Evolutionary conservation across 92 coral and sea anemone genomes (phyloP).

Genomic region (Palythoa grandis): DNA sequence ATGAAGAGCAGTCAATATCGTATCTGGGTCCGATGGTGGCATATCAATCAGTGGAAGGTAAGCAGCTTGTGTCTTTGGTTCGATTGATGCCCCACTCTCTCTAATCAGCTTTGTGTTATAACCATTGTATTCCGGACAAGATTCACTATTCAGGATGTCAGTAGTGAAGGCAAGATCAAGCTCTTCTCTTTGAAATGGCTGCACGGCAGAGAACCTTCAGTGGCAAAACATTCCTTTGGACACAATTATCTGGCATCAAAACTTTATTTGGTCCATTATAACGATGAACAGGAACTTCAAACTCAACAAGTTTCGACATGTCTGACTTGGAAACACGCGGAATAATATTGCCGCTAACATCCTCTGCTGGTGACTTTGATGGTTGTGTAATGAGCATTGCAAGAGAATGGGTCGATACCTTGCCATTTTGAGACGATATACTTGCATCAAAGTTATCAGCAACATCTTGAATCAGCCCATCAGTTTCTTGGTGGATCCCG

Average conservation of each 20-base stretch:
- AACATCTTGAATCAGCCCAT: too few relatives aligned
- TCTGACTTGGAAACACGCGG: slow-evolving; percentile 62
- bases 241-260: slow-evolving; percentile 49
- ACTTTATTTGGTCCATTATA: slow-evolving; percentile 72
- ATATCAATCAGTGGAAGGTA: too few relatives aligned
- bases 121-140: too few relatives aligned
- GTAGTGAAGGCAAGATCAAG: slow-evolving; percentile 54
- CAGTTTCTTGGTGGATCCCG: too few relatives aligned
- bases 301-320: slow-evolving; percentile 52
- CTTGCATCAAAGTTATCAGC: too few relatives aligned
- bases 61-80: too few relatives aligned
- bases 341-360: slow-evolving; percentile 58
- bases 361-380: slow-evolving; percentile 42
- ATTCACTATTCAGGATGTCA: slow-evolving; percentile 42
- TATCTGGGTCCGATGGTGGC: too few relatives aligned
- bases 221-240: slow-evolving; percentile 56
- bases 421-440: too few relatives aligned
- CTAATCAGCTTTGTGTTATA: too few relatives aligned
- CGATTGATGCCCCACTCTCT: too few relatives aligned
- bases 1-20: slow-evolving; percentile 39
- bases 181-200: slow-evolving; percentile 48
- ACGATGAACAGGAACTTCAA: slow-evolving; percentile 55
- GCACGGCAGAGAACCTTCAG: slow-evolving; percentile 62
- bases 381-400: too few relatives aligned
- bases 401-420: too few relatives aligned